Conservation (phyloP, 2,113 vertebrate genomes). For the Saguinus midas region DNA sequence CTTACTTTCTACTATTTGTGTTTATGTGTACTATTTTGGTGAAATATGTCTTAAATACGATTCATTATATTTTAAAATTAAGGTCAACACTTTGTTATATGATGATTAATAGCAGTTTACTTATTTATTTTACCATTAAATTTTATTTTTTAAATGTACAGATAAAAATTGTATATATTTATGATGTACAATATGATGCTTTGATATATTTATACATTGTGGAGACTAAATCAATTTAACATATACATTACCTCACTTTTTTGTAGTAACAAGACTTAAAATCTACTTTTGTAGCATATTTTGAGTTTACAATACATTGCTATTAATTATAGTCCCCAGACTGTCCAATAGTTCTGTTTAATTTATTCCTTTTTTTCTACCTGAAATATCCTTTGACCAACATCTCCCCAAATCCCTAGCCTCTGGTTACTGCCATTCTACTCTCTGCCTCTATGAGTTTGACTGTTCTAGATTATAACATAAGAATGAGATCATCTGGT, state of each 20-base stretch:
- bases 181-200: neutral
- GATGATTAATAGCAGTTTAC: neutral
- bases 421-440: neutral
- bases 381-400: neutral
- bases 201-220: neutral
- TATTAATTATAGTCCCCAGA: neutral
- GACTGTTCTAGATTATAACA: neutral
- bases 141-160: neutral
- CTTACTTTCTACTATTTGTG: neutral
- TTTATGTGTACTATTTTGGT: neutral
- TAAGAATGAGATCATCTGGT: neutral
- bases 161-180: neutral
- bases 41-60: neutral
- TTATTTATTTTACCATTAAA: neutral
- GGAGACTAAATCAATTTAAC: neutral
- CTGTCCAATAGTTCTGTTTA: neutral
- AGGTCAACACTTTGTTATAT: neutral
- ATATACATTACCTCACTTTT: neutral
- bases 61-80: slow-evolving; percentile 24
- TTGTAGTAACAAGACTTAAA: neutral
- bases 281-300: neutral
- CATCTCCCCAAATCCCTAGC: neutral
- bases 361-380: neutral
- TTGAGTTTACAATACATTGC: neutral
- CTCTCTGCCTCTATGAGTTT: neutral